phyloP scores from a whole-genome alignment of 2,113 vertebrate genomes.

The Hippolais icterina region DNA sequence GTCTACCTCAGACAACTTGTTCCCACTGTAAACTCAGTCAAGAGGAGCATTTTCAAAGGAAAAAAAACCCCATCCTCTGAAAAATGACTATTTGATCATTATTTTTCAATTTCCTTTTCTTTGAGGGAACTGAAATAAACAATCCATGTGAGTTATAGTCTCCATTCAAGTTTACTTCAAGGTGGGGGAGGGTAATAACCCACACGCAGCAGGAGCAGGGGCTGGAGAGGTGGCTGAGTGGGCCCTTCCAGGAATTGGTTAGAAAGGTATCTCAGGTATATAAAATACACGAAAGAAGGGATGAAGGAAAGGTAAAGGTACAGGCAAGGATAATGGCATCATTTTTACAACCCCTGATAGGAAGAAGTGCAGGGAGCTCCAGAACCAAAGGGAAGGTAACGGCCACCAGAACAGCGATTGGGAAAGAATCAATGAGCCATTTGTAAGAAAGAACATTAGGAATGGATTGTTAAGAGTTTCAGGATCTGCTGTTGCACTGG shows the following conservation, averaged over 20 bases:
- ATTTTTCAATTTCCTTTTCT: background rate
- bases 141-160: background rate
- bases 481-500: background rate
- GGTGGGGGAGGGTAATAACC: background rate
- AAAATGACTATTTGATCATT: background rate
- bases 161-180: background rate
- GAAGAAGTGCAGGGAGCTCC: background rate
- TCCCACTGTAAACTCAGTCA: background rate
- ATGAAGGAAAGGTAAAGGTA: background rate
- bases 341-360: background rate
- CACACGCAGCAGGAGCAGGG: background rate
- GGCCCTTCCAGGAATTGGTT: background rate
- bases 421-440: too few relatives aligned
- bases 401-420: background rate
- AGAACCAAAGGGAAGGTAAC: background rate
- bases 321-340: background rate
- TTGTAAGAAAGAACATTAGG: background rate
- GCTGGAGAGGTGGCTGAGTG: background rate
- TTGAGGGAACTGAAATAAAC: background rate
- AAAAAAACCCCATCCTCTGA: background rate
- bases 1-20: background rate
- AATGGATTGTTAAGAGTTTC: background rate
- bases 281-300: background rate
- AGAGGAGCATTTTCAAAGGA: background rate
- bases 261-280: background rate